phyloP scores from a whole-genome alignment of 2,113 vertebrate genomes.

The Cyanoramphus novaezelandiae region DNA sequence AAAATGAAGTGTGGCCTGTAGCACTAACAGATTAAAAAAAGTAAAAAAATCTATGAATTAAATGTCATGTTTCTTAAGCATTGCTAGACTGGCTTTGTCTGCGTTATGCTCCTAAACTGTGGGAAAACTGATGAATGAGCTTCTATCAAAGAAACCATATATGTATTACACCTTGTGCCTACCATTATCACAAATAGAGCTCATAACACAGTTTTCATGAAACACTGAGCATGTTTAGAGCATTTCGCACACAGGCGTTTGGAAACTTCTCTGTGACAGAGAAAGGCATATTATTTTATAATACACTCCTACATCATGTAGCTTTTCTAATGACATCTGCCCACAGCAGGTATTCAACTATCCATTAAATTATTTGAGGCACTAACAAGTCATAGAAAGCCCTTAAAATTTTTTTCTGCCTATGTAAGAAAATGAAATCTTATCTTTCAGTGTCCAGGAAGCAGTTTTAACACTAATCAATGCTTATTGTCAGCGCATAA shows the following conservation, averaged over 20 bases:
- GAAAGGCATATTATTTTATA: not conserved
- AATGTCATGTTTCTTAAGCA: not conserved
- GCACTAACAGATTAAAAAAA: not conserved
- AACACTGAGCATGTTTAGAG: not conserved
- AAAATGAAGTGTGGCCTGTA: not conserved
- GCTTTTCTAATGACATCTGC: not conserved
- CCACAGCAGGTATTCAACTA: not conserved
- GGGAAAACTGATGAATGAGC: not conserved
- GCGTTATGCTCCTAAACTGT: not conserved
- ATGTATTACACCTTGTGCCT: not conserved
- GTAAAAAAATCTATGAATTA: not conserved
- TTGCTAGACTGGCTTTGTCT: not conserved
- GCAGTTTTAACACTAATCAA: not conserved
- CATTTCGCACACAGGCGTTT: not conserved
- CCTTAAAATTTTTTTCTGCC: not conserved
- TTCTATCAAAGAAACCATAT: not conserved
- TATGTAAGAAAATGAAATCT: not conserved
- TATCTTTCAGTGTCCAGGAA: not conserved
- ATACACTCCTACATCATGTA: not conserved
- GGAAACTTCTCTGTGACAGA: not conserved
- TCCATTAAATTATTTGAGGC: not conserved
- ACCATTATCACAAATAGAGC: fast-evolving
- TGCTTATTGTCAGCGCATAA: not conserved
- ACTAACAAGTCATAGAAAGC: not conserved
- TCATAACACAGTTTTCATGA: not conserved